Conservation (phyloP, 2,797 vertebrate species). For the Odontamblyopus rebecca region DNA sequence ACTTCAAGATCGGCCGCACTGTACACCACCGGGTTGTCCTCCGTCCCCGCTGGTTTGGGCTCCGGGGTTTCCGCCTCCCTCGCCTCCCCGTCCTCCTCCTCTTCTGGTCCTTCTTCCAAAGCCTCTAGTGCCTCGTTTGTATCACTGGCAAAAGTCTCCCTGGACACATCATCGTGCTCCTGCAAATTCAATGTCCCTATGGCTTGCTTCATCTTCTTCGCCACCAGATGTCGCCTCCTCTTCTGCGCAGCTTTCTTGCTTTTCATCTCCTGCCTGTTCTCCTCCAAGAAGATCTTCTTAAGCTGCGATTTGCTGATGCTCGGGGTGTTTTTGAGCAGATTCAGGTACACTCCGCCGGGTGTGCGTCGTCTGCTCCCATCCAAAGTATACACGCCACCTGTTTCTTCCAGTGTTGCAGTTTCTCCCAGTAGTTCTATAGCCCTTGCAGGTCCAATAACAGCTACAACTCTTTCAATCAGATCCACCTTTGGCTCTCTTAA, state of each 20-base stretch:
- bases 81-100: constrained; percentile 68
- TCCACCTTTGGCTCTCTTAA: constrained; percentile 93
- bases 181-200: constrained; percentile 92
- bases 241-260: constrained; percentile 93
- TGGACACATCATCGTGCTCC: constrained; percentile 92
- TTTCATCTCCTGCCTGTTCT: constrained; percentile 85
- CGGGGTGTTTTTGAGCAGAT: constrained; percentile 91
- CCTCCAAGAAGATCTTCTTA: constrained; percentile 89
- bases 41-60: constrained; percentile 76
- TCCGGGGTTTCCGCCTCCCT: constrained; percentile 52
- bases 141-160: constrained; percentile 96
- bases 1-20: constrained; percentile 87
- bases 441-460: constrained; percentile 85
- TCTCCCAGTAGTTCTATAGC: constrained; percentile 91
- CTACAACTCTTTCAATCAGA: constrained; percentile 87
- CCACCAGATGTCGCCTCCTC: constrained; percentile 85
- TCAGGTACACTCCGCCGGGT: constrained; percentile 93
- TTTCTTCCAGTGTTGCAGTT: constrained; percentile 90
- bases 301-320: constrained; percentile 86
- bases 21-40: constrained; percentile 90
- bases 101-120: constrained; percentile 82
- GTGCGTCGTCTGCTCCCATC: constrained; percentile 93
- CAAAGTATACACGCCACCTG: constrained; percentile 89
- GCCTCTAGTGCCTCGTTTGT: constrained; percentile 93
- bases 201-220: constrained; percentile 96